Conservation (phyloP, 53 echinoderm and acorn worm genomes). For the Glandiceps talaboti region DNA sequence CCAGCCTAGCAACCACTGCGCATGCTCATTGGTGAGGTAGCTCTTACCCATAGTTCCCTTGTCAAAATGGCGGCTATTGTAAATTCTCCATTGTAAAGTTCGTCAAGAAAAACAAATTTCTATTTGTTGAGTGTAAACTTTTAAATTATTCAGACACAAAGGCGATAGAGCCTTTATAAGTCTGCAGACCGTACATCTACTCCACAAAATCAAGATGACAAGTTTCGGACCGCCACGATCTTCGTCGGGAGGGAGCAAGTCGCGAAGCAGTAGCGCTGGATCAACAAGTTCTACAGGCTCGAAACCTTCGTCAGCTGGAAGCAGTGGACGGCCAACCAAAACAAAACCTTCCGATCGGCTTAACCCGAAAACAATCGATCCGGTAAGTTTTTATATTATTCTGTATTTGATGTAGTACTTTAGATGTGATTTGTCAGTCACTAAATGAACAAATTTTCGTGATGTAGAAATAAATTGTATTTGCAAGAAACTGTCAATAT, state of each 20-base stretch:
- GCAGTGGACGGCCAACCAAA: background rate
- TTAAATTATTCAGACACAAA: no score
- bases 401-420: no score
- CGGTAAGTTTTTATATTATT: slow-evolving; percentile 34
- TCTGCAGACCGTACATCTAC: no score
- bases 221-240: background rate
- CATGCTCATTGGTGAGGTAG: no score
- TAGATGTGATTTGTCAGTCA: no score
- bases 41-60: background rate
- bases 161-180: background rate
- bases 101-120: background rate
- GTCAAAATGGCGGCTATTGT: background rate
- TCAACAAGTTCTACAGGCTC: background rate
- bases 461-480: no score
- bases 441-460: no score
- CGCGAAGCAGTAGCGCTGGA: background rate
- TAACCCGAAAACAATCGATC: slow-evolving; percentile 93
- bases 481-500: no score
- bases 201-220: background rate
- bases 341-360: slow-evolving; percentile 67
- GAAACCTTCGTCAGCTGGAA: background rate
- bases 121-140: background rate
- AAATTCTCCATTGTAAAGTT: background rate
- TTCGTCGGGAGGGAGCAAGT: background rate
- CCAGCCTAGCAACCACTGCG: background rate